phyloP scores from a whole-genome alignment of 2,797 vertebrate genomes.

The Poecilia gillii region DNA sequence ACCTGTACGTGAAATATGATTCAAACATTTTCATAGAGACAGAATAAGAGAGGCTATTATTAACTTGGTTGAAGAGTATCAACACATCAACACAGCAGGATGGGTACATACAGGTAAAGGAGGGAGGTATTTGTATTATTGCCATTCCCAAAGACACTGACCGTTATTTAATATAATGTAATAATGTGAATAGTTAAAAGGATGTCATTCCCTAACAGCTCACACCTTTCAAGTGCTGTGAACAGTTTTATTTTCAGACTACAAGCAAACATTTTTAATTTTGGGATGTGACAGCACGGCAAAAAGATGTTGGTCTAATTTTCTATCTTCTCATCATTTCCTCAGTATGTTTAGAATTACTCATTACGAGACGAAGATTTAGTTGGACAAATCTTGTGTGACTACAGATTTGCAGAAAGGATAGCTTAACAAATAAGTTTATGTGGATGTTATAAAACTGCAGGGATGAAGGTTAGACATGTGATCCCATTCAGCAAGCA shows the following conservation, averaged over 20 bases:
- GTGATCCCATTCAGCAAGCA: slow-evolving; percentile 44
- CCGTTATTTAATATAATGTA: slow-evolving; percentile 26
- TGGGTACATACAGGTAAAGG: slow-evolving; percentile 29
- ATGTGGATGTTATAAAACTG: slow-evolving; percentile 23
- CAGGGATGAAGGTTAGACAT: slow-evolving; percentile 47
- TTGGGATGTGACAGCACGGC: slow-evolving; percentile 57
- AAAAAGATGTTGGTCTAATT: slow-evolving; percentile 26
- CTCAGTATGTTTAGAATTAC: not conserved
- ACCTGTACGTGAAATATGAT: slow-evolving; percentile 63
- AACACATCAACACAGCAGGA: no score
- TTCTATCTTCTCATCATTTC: not conserved
- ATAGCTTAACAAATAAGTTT: not conserved
- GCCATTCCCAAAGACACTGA: slow-evolving; percentile 45
- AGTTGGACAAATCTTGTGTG: not conserved
- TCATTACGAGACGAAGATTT: not conserved
- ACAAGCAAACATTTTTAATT: slow-evolving; percentile 35
- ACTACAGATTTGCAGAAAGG: not conserved
- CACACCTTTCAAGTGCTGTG: not conserved
- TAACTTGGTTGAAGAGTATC: slow-evolving; percentile 40
- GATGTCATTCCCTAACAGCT: not conserved
- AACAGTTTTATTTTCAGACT: slow-evolving; percentile 48
- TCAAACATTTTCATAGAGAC: slow-evolving; percentile 69
- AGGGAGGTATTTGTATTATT: slow-evolving; percentile 58
- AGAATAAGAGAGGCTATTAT: slow-evolving; percentile 69
- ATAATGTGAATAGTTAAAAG: slow-evolving; percentile 11